Percentiles rank a stretch among this genome's conserved stretches.
These are phyloP conservation scores for Cheilinus undulatus DNA, from an alignment of 2,113 vertebrate species.

Conservation along the genomic window DNA sequence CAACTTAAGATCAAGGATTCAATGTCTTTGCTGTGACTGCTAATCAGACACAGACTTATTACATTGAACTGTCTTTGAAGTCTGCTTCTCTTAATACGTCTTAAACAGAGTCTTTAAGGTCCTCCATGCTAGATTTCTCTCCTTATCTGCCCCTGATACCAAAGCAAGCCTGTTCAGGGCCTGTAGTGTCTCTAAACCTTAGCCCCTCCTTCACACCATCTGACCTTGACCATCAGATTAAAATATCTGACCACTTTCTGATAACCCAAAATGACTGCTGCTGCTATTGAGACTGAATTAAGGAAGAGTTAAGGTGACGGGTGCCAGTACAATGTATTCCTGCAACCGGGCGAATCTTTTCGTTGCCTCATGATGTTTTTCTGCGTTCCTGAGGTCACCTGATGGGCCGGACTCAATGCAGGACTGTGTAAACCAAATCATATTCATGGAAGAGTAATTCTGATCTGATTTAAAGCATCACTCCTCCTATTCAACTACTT, in stretches of 20 bases:
- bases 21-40: not conserved
- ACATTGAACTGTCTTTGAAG: conserved; percentile 41
- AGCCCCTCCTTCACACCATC: conserved; percentile 39
- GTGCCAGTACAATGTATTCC: conserved; percentile 69
- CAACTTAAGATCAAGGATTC: not conserved
- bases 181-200: conserved; percentile 24
- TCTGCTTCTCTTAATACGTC: conserved; percentile 7
- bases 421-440: conserved; percentile 79
- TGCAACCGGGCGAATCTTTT: conserved; percentile 68
- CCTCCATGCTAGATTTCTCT: conserved; percentile 25
- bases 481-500: conserved; percentile 62
- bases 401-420: conserved; percentile 81
- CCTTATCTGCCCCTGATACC: not conserved
- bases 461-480: conserved; percentile 74
- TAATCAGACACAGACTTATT: not conserved
- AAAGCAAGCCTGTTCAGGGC: conserved; percentile 17
- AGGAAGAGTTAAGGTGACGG: conserved; percentile 24
- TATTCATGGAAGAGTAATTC: conserved; percentile 74
- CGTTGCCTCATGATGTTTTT: conserved; percentile 84
- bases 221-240: conserved; percentile 44
- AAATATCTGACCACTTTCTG: conserved; percentile 28
- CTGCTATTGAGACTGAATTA: conserved; percentile 55
- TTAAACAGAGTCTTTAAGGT: conserved; percentile 10
- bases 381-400: conserved; percentile 86
- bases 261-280: conserved; percentile 46